These are phyloP conservation scores for Allygus modestus DNA, from an alignment of 2,888 invertebrate species.

Conservation along the genomic window DNA sequence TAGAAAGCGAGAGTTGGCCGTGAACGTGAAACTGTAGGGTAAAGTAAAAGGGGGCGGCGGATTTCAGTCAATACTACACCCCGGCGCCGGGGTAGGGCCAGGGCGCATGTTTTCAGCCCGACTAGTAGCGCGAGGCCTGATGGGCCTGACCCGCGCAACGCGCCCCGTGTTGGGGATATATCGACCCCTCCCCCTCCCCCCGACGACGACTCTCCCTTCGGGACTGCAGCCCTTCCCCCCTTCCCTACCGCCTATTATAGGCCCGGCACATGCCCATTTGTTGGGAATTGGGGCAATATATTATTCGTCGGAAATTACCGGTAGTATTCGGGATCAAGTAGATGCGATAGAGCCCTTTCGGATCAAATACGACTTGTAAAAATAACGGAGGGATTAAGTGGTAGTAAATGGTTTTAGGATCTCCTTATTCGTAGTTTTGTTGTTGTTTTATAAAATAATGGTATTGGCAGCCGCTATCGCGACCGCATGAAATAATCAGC, in stretches of 20 bases:
- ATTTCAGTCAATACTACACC: neutral
- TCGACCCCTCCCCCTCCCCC: neutral
- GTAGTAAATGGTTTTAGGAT: no score
- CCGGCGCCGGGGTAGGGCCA: neutral
- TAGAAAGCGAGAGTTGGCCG: slow-evolving; percentile 5
- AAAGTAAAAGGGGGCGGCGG: slow-evolving; percentile 2
- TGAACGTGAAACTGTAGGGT: neutral
- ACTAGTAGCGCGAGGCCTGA: slow-evolving; percentile 22
- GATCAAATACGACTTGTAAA: no score
- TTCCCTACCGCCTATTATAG: neutral
- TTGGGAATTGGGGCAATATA: slow-evolving; percentile 37
- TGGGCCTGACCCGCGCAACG: slow-evolving; percentile 44
- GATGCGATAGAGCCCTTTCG: neutral
- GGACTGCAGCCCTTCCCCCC: neutral
- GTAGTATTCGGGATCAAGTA: neutral
- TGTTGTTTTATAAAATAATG: no score
- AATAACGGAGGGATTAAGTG: no score
- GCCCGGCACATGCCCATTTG: slow-evolving; percentile 16
- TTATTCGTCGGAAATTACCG: slow-evolving; percentile 28
- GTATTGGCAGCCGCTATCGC: no score
- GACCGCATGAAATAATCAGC: no score
- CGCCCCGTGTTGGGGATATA: slow-evolving; percentile 3
- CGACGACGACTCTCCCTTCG: neutral
- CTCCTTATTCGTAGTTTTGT: no score
- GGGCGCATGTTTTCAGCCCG: slow-evolving; percentile 30